A percentile compares a stretch with the other conserved stretches of the same genome.
Evolutionary conservation across 2,888 invertebrate species (phyloP).

Genomic region (Calameuta pallipes): DNA sequence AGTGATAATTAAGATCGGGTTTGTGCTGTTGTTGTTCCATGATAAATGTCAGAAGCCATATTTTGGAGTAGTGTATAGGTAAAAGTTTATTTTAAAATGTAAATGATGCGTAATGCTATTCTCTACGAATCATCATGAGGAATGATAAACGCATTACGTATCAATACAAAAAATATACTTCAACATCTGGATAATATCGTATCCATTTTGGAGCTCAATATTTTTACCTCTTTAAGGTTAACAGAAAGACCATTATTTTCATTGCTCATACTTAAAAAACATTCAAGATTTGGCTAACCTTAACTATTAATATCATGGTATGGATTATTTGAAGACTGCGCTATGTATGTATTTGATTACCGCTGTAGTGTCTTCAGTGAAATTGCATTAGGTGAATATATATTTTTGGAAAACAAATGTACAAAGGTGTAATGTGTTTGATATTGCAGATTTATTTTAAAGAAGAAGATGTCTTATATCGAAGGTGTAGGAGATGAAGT

Average conservation of each 20-base stretch:
- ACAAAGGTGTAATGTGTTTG: neutral
- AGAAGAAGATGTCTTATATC: slow-evolving; percentile 77
- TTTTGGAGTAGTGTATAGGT: neutral
- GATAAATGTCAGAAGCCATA: neutral
- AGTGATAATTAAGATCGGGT: neutral
- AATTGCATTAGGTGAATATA: neutral
- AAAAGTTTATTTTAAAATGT: neutral
- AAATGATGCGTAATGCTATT: neutral
- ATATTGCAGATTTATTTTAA: neutral
- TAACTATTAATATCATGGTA: neutral
- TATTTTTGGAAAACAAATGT: neutral
- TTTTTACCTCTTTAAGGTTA: neutral
- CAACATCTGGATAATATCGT: neutral
- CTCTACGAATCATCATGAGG: neutral
- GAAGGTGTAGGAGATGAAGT: slow-evolving; percentile 90
- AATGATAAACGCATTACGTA: neutral
- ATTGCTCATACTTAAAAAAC: neutral
- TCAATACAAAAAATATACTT: neutral
- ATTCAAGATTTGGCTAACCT: neutral
- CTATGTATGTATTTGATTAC: neutral
- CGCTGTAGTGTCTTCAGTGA: neutral
- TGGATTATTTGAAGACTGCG: neutral
- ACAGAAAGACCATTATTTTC: neutral
- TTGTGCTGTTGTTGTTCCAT: neutral
- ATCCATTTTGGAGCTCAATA: neutral